phyloP scores from a whole-genome alignment of 2,797 vertebrate species.

The Dendrocincla tyrannina region DNA sequence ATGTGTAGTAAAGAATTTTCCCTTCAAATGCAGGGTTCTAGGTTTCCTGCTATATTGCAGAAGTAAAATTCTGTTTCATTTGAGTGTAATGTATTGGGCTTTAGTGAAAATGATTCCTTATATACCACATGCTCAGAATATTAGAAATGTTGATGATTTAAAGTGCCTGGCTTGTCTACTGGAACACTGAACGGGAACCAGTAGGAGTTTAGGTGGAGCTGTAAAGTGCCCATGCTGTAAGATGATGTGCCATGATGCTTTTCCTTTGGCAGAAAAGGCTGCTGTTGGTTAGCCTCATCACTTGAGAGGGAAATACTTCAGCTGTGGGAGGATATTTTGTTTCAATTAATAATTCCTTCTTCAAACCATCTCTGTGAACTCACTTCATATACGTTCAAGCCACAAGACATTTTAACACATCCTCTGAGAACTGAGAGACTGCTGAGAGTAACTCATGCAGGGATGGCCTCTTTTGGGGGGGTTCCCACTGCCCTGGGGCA shows the following conservation, averaged over 20 bases:
- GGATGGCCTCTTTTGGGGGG: neutral
- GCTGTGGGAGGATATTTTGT: neutral
- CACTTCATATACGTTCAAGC: neutral
- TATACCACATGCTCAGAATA: neutral
- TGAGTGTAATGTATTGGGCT: neutral
- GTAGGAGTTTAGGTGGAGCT: neutral
- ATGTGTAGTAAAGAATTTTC: neutral
- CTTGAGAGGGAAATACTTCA: neutral
- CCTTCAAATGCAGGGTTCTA: neutral
- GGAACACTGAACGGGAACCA: neutral
- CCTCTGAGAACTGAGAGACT: neutral
- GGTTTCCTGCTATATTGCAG: neutral
- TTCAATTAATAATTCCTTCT: neutral
- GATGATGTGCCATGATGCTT: neutral
- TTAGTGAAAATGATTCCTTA: neutral
- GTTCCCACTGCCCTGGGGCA: fast-evolving
- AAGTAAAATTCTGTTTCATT: neutral
- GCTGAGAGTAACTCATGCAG: neutral
- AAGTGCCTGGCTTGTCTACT: neutral
- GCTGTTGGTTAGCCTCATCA: neutral
- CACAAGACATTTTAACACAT: fast-evolving
- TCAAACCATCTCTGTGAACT: neutral
- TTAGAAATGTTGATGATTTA: neutral
- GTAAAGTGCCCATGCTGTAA: neutral
- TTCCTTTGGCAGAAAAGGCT: neutral